Percentiles rank a stretch among this genome's conserved stretches.
Evolutionary conservation across 1,140 invertebrate genomes (phyloP).

Genomic region (Eumaeus atala): DNA sequence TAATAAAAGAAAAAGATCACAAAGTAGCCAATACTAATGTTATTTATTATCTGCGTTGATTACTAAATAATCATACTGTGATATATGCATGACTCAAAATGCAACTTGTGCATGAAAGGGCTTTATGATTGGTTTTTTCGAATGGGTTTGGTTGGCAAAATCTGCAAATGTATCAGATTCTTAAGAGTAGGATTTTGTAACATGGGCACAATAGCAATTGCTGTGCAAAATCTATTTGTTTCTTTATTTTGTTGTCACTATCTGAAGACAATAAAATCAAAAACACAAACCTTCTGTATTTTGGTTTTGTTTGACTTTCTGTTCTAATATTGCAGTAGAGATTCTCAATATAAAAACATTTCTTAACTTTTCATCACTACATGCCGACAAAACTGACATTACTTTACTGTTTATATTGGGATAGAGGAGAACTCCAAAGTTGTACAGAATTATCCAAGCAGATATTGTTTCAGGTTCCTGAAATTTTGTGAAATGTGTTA

Average conservation of each 20-base stretch:
- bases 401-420: slow-evolving; percentile 26
- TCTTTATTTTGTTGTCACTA: slow-evolving; percentile 17
- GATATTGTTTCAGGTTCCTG: slow-evolving; percentile 29
- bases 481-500: slow-evolving; percentile 12
- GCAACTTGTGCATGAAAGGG: no score
- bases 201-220: no score
- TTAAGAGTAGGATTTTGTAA: no score
- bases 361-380: slow-evolving; percentile 8
- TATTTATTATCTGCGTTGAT: no score
- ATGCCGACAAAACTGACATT: slow-evolving; percentile 20
- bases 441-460: slow-evolving; percentile 36
- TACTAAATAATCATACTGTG: no score
- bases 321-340: slow-evolving; percentile 26
- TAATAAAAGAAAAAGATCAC: no score
- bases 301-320: slow-evolving; percentile 22
- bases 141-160: no score
- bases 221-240: neutral
- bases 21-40: no score
- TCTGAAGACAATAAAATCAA: slow-evolving; percentile 7
- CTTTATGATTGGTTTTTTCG: no score
- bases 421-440: slow-evolving; percentile 21
- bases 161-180: no score
- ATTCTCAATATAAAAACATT: slow-evolving; percentile 19
- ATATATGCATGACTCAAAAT: no score
- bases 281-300: slow-evolving; percentile 9